Conservation (phyloP, 2,888 invertebrate species). For the Shargacucullia verbasci region DNA sequence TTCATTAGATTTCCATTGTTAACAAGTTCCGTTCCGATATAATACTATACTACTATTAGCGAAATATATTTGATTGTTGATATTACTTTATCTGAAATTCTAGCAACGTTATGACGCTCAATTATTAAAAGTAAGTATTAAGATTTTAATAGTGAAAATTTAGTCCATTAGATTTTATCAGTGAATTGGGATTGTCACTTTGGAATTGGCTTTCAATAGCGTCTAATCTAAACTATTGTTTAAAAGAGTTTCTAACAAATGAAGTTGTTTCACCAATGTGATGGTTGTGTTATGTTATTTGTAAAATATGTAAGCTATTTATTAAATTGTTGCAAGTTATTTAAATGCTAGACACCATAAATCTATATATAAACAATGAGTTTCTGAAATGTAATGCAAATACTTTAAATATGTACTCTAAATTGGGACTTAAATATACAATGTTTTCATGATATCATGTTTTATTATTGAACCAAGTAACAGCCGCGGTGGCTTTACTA, state of each 20-base stretch:
- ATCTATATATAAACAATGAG: constrained; percentile 45
- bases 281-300: constrained; percentile 72
- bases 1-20: constrained; percentile 25
- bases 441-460: constrained; percentile 69
- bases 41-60: constrained; percentile 37
- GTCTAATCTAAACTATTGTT: constrained; percentile 39
- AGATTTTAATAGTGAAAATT: constrained; percentile 64
- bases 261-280: constrained; percentile 57
- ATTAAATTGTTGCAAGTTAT: constrained; percentile 60
- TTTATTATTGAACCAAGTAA: constrained; percentile 38
- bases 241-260: constrained; percentile 52
- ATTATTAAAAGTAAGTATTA: constrained; percentile 75
- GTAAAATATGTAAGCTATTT: constrained; percentile 60
- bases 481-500: too few relatives aligned
- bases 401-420: constrained; percentile 50
- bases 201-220: constrained; percentile 58
- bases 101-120: constrained; percentile 79
- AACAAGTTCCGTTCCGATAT: constrained; percentile 43
- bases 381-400: constrained; percentile 47
- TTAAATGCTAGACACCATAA: constrained; percentile 48
- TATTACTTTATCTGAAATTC: constrained; percentile 60
- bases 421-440: constrained; percentile 75
- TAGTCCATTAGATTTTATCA: constrained; percentile 76
- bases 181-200: constrained; percentile 54
- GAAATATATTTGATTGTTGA: constrained; percentile 56